Evolutionary conservation across 2,113 vertebrate species (phyloP), one percentile per base, ranked within the genome.

Genomic region (Struthio camelus): DNA sequence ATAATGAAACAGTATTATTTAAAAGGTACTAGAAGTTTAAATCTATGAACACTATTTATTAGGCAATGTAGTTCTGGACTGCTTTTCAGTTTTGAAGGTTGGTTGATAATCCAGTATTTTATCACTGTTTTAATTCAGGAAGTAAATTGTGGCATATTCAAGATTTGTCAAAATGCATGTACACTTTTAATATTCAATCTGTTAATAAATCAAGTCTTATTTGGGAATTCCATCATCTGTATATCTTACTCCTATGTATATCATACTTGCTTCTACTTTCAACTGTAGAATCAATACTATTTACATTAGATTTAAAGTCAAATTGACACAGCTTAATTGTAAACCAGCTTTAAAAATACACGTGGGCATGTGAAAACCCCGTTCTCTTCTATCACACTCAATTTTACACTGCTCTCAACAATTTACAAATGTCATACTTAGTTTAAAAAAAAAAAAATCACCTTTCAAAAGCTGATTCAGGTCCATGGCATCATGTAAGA

Each of bases 391-490:
- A 48, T 3, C 16, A 64, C 69, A 59, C 14, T 61, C n/a, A 86
- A 9, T 65, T 46, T 19, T 38, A 36, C 23, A 44, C 2, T 50
- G 19, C 20, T 82, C 30, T 50, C 32, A 78, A 36, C 22, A 87
- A 80, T 1, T 3, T 25, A 36, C 20, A 90, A 44, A 75, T 14
- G 23, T 12, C 6, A 12, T 23, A 85, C 9, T 53, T 76, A 34
- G 10, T 50, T 79, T 53, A 83, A 88, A 85, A 15, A 87, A 85
- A 67, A 76, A 22, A 73, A 85, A 62, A 64, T 98, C 97, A 99
- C 98, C 98, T 98, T 98, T 98, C 80, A 98, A 97, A 92, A 98
- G 98, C 78, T 98, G 97, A 95, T 98, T 98, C 84, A 98, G 97
- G 75, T 98, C 98, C 98, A 98, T 89, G 61, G 98, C 98, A 96